Base-by-base conservation (phyloP, 2,797 vertebrate genomes). In the Carduelis carduelis region DNA sequence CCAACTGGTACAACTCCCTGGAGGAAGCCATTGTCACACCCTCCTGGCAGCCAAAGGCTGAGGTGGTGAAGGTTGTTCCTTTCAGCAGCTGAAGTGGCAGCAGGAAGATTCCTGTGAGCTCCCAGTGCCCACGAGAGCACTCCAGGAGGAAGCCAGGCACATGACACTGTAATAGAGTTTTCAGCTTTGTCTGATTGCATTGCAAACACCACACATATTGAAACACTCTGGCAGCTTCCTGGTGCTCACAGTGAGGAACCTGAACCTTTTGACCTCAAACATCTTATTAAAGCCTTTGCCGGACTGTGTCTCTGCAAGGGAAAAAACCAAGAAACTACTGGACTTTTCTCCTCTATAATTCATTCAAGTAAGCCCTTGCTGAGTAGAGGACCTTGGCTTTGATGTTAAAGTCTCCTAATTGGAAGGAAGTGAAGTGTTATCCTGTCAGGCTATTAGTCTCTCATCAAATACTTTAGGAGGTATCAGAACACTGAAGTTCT, bases 351-450 rank as follows among this genome's bases (percentile, higher is more conserved):
- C 98, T 97, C 98, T 98, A 97, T 98, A 98, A 98, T 98, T 98
- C 98, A 98, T 98, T 98, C 99, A 99, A 95, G 98, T 97, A 97
- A 98, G 95, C 96, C 94, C 96, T 41, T 96, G 97, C 98, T 98
- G 99, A 98, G 98, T 98, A 98, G 98, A 98, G 96, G 98, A 98
- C 98, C 97, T 98, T 96, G 97, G 97, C 98, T 98, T 99, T 99
- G 99, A 99, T 99, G 99, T 99, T 97, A 97, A 98, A 98, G 98
- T 95, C 97, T 98, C 98, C 98, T 99, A 99, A 99, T 99, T 99
- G 99, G 99, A 99, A 99, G 98, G 99, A 99, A 99, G 99, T 98
- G 98, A 98, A 99, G 99, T 99, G 98, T 98, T 98, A 98, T 98
- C 98, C 98, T 98, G 98, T 98, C 98, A 98, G 98, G 98, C 98